These are phyloP conservation scores for Watsonalla cultraria DNA, from an alignment of 2,888 invertebrate genomes.

Conservation along the genomic window DNA sequence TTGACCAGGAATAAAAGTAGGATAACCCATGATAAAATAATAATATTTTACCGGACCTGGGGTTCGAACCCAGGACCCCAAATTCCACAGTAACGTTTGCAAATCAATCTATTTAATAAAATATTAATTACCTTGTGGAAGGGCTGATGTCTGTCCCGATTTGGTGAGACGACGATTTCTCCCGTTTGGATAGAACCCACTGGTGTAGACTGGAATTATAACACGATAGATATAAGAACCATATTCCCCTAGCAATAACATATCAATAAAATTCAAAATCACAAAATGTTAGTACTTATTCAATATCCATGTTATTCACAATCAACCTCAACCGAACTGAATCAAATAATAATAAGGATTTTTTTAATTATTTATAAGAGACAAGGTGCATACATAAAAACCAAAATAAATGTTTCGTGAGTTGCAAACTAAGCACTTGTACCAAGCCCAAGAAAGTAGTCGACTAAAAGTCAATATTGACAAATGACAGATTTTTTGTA, in stretches of 20 bases:
- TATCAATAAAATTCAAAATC: neutral
- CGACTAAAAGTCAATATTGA: too few relatives aligned
- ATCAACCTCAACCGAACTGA: neutral
- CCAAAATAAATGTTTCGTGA: too few relatives aligned
- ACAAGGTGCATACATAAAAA: neutral
- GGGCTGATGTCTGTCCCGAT: conserved; percentile 89
- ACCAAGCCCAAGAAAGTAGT: too few relatives aligned
- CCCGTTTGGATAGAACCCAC: conserved; percentile 95
- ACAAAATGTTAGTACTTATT: neutral
- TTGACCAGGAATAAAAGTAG: too few relatives aligned
- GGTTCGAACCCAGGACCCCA: neutral
- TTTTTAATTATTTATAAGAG: neutral
- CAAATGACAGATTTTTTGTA: too few relatives aligned
- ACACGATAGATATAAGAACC: conserved; percentile 8
- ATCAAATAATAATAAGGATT: neutral
- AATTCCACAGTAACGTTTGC: neutral
- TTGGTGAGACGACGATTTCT: conserved; percentile 93
- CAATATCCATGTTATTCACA: neutral
- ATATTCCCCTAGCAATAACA: neutral
- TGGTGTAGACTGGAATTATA: conserved; percentile 89
- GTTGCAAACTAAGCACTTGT: too few relatives aligned
- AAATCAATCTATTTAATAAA: neutral
- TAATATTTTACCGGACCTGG: too few relatives aligned
- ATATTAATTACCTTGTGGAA: conserved; percentile 83
- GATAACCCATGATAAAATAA: too few relatives aligned